Conservation (phyloP, 2,888 invertebrate genomes). For the Drosophila conformis region DNA sequence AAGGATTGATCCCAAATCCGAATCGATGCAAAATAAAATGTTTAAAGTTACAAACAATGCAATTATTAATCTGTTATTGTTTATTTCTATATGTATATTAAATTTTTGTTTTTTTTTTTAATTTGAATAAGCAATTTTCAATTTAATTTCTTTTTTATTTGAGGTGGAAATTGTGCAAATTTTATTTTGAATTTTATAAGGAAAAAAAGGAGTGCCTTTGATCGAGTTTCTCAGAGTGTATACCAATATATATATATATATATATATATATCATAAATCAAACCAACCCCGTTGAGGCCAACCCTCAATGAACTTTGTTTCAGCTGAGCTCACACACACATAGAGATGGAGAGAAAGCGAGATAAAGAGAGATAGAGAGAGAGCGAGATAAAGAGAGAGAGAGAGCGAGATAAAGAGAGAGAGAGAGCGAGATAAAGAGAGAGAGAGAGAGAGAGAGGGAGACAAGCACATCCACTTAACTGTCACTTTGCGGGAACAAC, state of each 20-base stretch:
- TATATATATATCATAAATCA: slow-evolving; percentile 40
- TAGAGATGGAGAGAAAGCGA: not conserved
- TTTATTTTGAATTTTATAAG: too few species aligned
- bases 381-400: not conserved
- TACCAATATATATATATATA: slow-evolving; percentile 5
- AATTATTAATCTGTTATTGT: not conserved
- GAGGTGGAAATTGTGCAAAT: too few species aligned
- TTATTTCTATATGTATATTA: not conserved
- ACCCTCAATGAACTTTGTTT: slow-evolving; percentile 32
- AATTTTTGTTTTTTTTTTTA: too few species aligned
- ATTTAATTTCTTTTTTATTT: too few species aligned
- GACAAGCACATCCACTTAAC: slow-evolving; percentile 65
- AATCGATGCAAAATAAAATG: not conserved
- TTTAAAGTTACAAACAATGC: not conserved
- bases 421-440: not conserved
- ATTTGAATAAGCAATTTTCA: too few species aligned
- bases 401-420: not conserved
- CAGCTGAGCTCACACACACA: slow-evolving; percentile 25
- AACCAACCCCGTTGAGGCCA: slow-evolving; percentile 46
- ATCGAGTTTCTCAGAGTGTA: not conserved
- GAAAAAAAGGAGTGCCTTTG: not conserved
- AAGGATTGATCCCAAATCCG: not conserved
- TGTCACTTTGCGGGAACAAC: slow-evolving; percentile 69
- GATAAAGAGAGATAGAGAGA: not conserved
- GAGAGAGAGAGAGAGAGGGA: not conserved